A percentile compares a stretch with the other conserved stretches of the same genome.
These are phyloP conservation scores for Ceyx melanurus DNA, from an alignment of 2,113 vertebrate species.

Conservation along the genomic window DNA sequence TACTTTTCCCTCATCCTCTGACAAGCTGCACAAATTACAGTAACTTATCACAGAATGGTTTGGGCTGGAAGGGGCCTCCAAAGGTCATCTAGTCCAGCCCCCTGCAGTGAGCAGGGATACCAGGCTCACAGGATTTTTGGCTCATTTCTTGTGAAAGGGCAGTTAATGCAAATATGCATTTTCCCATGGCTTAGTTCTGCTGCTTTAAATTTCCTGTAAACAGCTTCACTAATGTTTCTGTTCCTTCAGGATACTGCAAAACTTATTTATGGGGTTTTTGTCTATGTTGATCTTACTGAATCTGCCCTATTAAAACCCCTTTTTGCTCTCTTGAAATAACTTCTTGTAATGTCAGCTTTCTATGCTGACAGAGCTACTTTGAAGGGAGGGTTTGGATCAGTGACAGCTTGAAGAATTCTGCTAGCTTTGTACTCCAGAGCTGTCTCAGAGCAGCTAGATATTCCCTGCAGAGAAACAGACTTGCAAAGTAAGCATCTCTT, in stretches of 20 bases:
- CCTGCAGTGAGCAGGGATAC: no score
- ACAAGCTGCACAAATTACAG: not conserved
- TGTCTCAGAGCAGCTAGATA: constrained; percentile 34
- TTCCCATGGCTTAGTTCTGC: constrained; percentile 10
- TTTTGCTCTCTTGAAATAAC: constrained; percentile 31
- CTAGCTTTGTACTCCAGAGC: constrained; percentile 44
- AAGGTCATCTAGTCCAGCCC: no score
- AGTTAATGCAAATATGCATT: not conserved
- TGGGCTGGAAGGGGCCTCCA: no score
- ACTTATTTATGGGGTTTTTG: not conserved
- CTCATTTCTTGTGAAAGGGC: not conserved
- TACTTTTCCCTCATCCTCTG: not conserved
- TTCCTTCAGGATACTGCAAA: constrained; percentile 27
- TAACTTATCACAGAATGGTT: no score
- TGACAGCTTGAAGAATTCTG: constrained; percentile 50
- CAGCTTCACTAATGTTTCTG: not conserved
- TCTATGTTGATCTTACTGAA: not conserved
- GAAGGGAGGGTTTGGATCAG: constrained; percentile 36
- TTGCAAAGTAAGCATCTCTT: constrained; percentile 64
- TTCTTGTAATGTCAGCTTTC: constrained; percentile 10
- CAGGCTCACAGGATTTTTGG: no score
- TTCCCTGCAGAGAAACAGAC: constrained; percentile 55
- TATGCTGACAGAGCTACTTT: constrained; percentile 52
- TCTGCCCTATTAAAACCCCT: not conserved
- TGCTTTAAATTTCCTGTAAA: not conserved